Percentiles rank a stretch among this genome's conserved stretches.
Conservation (phyloP, 2,888 invertebrate genomes). For the Andrena trimmerana region DNA sequence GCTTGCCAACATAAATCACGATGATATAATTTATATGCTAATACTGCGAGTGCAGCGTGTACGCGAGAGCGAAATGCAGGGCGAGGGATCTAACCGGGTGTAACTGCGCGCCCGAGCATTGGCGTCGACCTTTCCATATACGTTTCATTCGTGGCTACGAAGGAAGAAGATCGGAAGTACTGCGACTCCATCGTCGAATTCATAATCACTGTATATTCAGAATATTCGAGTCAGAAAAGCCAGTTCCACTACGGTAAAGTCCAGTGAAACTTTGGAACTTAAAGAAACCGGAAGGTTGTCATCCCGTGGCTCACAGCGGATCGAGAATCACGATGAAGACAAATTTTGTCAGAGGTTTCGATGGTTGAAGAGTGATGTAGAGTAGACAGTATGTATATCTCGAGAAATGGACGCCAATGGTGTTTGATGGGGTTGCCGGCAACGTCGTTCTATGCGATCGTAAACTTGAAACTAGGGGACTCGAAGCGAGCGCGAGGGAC, state of each 20-base stretch:
- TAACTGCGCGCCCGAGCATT: slow-evolving; percentile 55
- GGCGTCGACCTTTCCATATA: slow-evolving; percentile 44
- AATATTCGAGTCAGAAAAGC: no score
- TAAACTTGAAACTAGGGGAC: slow-evolving; percentile 61
- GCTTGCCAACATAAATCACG: slow-evolving; percentile 81
- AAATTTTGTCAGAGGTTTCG: not conserved
- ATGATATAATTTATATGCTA: slow-evolving; percentile 84
- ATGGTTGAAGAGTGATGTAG: not conserved
- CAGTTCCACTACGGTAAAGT: no score
- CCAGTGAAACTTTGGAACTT: no score
- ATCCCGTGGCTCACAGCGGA: no score
- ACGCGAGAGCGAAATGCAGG: slow-evolving; percentile 59
- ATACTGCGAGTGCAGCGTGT: slow-evolving; percentile 74
- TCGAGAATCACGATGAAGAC: no score
- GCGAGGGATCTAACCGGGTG: slow-evolving; percentile 50
- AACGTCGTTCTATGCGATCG: slow-evolving; percentile 61
- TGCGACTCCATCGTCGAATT: not conserved
- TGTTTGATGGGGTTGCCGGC: not conserved
- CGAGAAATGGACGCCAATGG: slow-evolving; percentile 42
- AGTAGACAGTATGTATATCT: not conserved
- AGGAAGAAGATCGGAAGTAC: not conserved
- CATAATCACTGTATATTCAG: not conserved
- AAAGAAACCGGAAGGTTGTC: no score
- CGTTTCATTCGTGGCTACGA: slow-evolving; percentile 3
- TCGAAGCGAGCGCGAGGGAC: not conserved